Conservation (phyloP, 2,888 invertebrate species). For the Tillus elongatus region DNA sequence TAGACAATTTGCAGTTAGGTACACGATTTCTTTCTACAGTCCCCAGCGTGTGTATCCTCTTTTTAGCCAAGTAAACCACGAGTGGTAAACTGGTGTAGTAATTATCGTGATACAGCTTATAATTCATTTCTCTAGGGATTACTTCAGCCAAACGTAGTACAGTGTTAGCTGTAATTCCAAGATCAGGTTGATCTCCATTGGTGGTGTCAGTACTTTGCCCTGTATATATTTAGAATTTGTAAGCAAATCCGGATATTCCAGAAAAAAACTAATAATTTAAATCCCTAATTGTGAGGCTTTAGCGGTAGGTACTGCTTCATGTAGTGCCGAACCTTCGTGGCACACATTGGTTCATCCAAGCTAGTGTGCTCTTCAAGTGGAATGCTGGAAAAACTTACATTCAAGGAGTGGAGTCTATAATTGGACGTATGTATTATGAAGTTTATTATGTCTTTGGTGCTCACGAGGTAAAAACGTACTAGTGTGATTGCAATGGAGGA, state of each 20-base stretch:
- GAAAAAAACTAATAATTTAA: slow-evolving; percentile 12
- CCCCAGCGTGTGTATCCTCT: slow-evolving; percentile 10
- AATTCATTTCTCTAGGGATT: slow-evolving; percentile 11
- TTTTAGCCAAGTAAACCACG: slow-evolving; percentile 12
- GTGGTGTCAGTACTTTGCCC: slow-evolving; percentile 8
- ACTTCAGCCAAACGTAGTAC: slow-evolving; percentile 8
- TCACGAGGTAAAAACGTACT: too few relatives aligned
- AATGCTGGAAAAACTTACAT: too few relatives aligned
- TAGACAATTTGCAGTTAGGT: too few relatives aligned
- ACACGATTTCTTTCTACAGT: slow-evolving; percentile 12
- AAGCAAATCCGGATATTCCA: slow-evolving; percentile 13
- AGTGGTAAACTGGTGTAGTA: slow-evolving; percentile 15
- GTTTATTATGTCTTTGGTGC: too few relatives aligned
- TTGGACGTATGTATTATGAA: too few relatives aligned
- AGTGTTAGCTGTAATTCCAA: too few relatives aligned
- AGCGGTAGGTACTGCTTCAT: slow-evolving; percentile 29
- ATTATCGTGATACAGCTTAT: slow-evolving; percentile 11
- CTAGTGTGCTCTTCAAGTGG: too few relatives aligned
- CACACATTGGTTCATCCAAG: background rate
- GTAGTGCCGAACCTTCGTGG: slow-evolving; percentile 25
- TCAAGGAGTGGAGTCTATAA: too few relatives aligned
- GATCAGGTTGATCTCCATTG: slow-evolving; percentile 9
- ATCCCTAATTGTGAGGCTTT: slow-evolving; percentile 22
- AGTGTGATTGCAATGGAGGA: too few relatives aligned
- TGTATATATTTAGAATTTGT: slow-evolving; percentile 14